These are phyloP conservation scores for Lithophane leautieri DNA, from an alignment of 2,888 invertebrate genomes.

Conservation along the genomic window DNA sequence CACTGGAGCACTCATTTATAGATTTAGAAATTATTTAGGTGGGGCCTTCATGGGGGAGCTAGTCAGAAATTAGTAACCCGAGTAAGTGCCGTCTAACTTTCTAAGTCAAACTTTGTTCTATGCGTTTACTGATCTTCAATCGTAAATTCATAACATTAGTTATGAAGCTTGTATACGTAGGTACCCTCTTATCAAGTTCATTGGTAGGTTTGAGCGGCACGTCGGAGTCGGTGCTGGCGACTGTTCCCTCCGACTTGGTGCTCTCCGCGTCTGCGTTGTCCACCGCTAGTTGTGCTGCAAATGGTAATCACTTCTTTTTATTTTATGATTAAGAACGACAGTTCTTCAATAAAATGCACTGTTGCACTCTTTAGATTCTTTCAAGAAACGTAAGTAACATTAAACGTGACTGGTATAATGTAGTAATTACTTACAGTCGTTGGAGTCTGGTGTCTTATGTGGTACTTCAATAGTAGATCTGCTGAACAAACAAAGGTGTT, in stretches of 20 bases:
- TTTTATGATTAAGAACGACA: neutral
- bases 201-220: slow-evolving; percentile 91
- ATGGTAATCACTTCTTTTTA: neutral
- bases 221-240: slow-evolving; percentile 93
- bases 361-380: no score
- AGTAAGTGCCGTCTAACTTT: neutral
- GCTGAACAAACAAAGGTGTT: slow-evolving; percentile 57
- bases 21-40: neutral
- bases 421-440: slow-evolving; percentile 75
- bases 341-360: neutral
- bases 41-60: neutral
- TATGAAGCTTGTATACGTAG: slow-evolving; percentile 5
- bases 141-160: neutral
- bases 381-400: neutral
- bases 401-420: no score
- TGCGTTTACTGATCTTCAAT: neutral
- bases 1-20: neutral
- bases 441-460: slow-evolving; percentile 76
- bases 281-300: slow-evolving; percentile 77
- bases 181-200: slow-evolving; percentile 91
- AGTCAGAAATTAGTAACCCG: neutral
- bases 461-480: slow-evolving; percentile 76
- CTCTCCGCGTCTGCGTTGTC: slow-evolving; percentile 93
- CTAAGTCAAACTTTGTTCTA: neutral
- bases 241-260: slow-evolving; percentile 90